phyloP scores from a whole-genome alignment of 2,113 vertebrate species.

The Stigmatopora nigra region DNA sequence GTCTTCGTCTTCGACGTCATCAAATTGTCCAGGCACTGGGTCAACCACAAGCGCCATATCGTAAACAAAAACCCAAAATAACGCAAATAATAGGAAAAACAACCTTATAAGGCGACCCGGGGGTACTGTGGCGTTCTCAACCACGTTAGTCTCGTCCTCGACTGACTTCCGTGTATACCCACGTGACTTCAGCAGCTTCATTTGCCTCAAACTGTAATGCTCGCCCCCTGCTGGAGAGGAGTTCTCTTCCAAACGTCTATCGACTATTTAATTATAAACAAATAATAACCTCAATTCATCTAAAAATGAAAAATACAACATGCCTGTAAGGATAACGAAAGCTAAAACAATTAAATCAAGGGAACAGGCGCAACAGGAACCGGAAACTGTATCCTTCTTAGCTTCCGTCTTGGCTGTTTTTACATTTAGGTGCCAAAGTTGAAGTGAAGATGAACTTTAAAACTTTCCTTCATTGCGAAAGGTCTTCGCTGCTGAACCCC shows the following conservation, averaged over 20 bases:
- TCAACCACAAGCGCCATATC: constrained; percentile 32
- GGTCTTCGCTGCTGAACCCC: constrained; percentile 35
- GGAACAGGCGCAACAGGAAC: too few species aligned
- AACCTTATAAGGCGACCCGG: too few species aligned
- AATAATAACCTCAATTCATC: not conserved
- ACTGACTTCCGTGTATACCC: constrained; percentile 11
- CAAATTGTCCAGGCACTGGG: constrained; percentile 47
- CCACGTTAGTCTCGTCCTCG: constrained; percentile 14
- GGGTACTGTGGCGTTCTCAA: not conserved
- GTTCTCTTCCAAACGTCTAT: not conserved
- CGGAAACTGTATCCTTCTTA: not conserved
- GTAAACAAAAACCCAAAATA: constrained; percentile 3
- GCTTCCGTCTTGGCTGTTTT: not conserved
- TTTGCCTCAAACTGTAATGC: not conserved
- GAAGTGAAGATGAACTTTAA: not conserved
- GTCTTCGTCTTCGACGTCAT: constrained; percentile 46
- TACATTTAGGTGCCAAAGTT: not conserved
- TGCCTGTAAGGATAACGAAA: not conserved
- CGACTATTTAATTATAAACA: too few species aligned
- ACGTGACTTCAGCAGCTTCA: constrained; percentile 8
- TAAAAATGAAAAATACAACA: not conserved
- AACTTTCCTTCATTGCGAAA: constrained; percentile 36
- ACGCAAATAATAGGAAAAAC: not conserved
- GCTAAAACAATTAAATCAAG: not conserved
- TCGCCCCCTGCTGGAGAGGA: not conserved